Percentiles rank a stretch among this genome's conserved stretches.
Evolutionary conservation across 2,113 vertebrate species (phyloP).

Genomic region (Murina feae): DNA sequence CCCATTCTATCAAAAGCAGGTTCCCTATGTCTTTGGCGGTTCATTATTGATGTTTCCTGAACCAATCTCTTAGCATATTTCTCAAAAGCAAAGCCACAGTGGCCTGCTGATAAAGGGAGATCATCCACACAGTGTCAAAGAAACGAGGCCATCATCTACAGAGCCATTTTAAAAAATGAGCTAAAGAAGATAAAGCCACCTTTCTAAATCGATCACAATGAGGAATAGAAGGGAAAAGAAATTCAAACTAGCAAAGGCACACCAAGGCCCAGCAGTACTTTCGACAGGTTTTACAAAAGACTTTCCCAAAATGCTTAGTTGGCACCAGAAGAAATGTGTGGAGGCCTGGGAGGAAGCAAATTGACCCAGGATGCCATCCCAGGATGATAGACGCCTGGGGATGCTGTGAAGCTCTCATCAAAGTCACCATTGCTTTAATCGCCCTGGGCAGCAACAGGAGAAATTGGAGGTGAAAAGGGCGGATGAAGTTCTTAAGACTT

Average conservation of each 20-base stretch:
- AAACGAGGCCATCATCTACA: constrained; percentile 51
- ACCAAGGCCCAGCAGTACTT: not conserved
- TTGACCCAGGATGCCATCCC: not conserved
- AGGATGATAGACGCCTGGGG: constrained; percentile 38
- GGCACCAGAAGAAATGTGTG: not conserved
- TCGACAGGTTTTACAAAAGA: constrained; percentile 48
- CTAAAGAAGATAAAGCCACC: constrained; percentile 24
- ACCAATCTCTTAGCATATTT: not conserved
- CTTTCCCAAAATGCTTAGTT: not conserved
- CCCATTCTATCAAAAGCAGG: not conserved
- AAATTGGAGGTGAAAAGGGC: constrained; percentile 16
- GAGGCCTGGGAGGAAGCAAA: constrained; percentile 16
- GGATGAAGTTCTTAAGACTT: constrained; percentile 11
- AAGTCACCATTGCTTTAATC: not conserved
- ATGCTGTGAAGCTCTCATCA: not conserved
- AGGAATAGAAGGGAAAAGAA: not conserved
- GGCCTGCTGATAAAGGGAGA: constrained; percentile 1
- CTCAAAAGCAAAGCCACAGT: constrained; percentile 1
- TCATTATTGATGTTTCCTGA: not conserved
- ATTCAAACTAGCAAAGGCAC: not conserved
- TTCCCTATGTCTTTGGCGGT: not conserved
- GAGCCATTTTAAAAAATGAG: not conserved
- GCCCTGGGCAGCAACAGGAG: not conserved
- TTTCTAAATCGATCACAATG: constrained; percentile 48
- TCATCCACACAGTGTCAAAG: constrained; percentile 39